Evolutionary conservation across 2,797 vertebrate species (phyloP).

Genomic region (Parauchenoglanis ngamensis): DNA sequence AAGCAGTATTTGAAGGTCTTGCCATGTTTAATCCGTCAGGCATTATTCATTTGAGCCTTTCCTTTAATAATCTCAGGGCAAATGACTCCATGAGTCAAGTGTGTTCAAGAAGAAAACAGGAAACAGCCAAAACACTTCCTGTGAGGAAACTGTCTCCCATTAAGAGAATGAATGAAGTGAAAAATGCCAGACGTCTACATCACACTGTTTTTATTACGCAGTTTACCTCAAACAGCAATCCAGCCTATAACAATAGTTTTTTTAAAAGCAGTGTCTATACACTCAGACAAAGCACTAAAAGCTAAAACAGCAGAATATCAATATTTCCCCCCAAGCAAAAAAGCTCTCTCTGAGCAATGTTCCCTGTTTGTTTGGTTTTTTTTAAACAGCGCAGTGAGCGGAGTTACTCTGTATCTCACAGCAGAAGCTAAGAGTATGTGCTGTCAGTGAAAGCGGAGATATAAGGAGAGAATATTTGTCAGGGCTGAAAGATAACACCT

Average conservation of each 20-base stretch:
- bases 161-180: slow-evolving; percentile 2
- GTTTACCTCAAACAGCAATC: slow-evolving; percentile 5
- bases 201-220: not conserved
- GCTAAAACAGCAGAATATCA: slow-evolving; percentile 7
- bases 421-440: slow-evolving; percentile 32
- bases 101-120: slow-evolving; percentile 2
- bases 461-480: slow-evolving; percentile 52
- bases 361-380: slow-evolving; percentile 23
- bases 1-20: not conserved
- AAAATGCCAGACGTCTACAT: not conserved
- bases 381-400: not conserved
- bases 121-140: slow-evolving; percentile 12
- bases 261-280: not conserved
- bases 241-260: not conserved
- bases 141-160: not conserved
- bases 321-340: slow-evolving; percentile 17
- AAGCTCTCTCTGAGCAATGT: slow-evolving; percentile 16
- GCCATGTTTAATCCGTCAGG: not conserved
- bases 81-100: slow-evolving; percentile 1
- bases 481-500: slow-evolving; percentile 52
- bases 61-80: not conserved
- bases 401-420: slow-evolving; percentile 9
- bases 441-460: slow-evolving; percentile 47
- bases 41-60: not conserved
- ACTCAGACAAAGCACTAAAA: not conserved